Base-by-base conservation (phyloP, 2,113 vertebrate genomes). In the Sterna hirundo region DNA sequence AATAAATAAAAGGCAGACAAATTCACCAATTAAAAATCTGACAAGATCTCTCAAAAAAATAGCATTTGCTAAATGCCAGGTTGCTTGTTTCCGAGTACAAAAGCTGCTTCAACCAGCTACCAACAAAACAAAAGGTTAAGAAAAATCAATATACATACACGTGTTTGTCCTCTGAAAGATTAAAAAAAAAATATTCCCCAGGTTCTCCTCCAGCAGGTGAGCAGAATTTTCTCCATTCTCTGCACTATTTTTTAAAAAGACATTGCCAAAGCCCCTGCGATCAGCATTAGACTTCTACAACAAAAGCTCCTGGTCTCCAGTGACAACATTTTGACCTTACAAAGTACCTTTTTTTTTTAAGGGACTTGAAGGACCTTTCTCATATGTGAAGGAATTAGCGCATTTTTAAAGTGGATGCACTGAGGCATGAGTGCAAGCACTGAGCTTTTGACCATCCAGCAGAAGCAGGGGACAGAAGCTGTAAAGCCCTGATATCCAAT, bases 11-110 rank as follows among this genome's bases (percentile, higher is more conserved):
- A 92, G 80, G 93, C 60, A 98, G 94, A 86, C 95, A 97, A 61
- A 69, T 92, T 94, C 90, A 90, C 97, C 96, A 98, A 98, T 98
- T 98, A 97, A 98, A 97, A 97, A 92, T 79, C 80, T 97, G 97
- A 97, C 97, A 97, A 94, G 94, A 96, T 55, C 87, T 88, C 85
- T 86, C 66, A 78, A 94, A 94, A 95, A 95, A 86, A 71, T 15
- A 84, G 23, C 84, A 68, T 90, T 97, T 97, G 85, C 85, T 89
- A 98, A 98, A 98, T 95, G 96, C 94, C 97, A 96, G 32, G 18
- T 64, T 86, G 83, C 86, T 97, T 83, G 86, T 96, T 97, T 90
- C 92, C 46, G 36, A 92, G 52, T 7, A 96, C 84, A 95, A 94
- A 97, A 95, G 90, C 88, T 85, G 65, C 72, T 89, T 78, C 86